phyloP scores from a whole-genome alignment of 2,888 invertebrate genomes.

The Sphinx pinastri region DNA sequence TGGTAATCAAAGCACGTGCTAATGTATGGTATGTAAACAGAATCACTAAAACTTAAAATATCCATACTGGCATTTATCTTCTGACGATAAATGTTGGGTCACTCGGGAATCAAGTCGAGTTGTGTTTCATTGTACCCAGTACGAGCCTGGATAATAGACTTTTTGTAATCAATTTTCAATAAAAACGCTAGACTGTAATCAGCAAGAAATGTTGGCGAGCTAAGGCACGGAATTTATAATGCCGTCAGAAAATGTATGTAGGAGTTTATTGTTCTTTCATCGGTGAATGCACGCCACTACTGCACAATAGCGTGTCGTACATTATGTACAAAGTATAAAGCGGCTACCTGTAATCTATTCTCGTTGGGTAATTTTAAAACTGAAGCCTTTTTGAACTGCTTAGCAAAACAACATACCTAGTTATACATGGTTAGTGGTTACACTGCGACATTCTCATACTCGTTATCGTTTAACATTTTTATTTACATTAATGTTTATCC shows the following conservation, averaged over 20 bases:
- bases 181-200: neutral
- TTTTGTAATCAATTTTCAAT: no score
- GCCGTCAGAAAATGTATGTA: neutral
- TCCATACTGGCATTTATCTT: neutral
- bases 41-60: neutral
- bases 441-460: neutral
- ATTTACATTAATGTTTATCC: slow-evolving; percentile 3
- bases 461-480: neutral
- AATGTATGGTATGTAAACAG: neutral
- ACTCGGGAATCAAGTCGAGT: no score
- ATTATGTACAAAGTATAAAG: slow-evolving; percentile 1
- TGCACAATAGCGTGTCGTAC: slow-evolving; percentile 12
- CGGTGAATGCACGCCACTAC: slow-evolving; percentile 1
- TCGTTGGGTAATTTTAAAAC: slow-evolving; percentile 13
- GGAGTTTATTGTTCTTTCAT: slow-evolving; percentile 16
- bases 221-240: neutral
- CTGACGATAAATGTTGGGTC: no score
- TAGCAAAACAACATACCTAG: neutral
- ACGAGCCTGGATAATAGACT: no score
- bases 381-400: neutral
- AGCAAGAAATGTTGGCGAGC: neutral
- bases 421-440: no score
- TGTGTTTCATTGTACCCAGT: no score
- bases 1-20: neutral
- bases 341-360: neutral